Percentiles rank a stretch among this genome's conserved stretches.
phyloP scores from a whole-genome alignment of 1,140 invertebrate genomes.

The Cyclina sinensis region DNA sequence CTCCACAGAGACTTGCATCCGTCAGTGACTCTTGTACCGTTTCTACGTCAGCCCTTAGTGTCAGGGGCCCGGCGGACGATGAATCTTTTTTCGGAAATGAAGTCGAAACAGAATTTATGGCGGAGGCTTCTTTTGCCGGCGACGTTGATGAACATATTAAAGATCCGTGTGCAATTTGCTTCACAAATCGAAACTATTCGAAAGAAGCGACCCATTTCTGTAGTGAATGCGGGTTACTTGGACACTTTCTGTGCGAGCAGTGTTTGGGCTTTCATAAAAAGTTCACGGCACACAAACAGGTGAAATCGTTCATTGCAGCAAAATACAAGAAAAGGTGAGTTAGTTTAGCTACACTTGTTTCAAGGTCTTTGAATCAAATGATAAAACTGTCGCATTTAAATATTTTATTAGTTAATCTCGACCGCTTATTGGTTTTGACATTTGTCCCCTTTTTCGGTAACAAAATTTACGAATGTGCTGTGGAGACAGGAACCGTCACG shows the following conservation, averaged over 20 bases:
- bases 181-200: background rate
- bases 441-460: too few relatives aligned
- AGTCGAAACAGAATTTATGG: background rate
- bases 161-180: conserved; percentile 14
- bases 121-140: background rate
- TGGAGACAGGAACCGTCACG: too few relatives aligned
- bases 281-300: background rate
- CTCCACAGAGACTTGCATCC: background rate
- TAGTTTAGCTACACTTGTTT: background rate
- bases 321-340: conserved; percentile 12
- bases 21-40: background rate
- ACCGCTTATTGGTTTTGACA: too few relatives aligned
- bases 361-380: too few relatives aligned
- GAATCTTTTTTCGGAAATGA: background rate
- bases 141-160: background rate
- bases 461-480: too few relatives aligned
- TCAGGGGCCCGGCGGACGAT: background rate
- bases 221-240: background rate
- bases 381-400: too few relatives aligned
- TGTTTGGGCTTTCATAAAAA: conserved; percentile 7
- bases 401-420: too few relatives aligned
- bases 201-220: conserved; percentile 4
- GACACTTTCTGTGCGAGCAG: background rate
- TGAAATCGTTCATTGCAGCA: background rate
- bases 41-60: background rate